Evolutionary conservation across 2,797 vertebrate species (phyloP), one percentile per base, ranked within the genome.

Genomic region (Melanotaenia boesemani): DNA sequence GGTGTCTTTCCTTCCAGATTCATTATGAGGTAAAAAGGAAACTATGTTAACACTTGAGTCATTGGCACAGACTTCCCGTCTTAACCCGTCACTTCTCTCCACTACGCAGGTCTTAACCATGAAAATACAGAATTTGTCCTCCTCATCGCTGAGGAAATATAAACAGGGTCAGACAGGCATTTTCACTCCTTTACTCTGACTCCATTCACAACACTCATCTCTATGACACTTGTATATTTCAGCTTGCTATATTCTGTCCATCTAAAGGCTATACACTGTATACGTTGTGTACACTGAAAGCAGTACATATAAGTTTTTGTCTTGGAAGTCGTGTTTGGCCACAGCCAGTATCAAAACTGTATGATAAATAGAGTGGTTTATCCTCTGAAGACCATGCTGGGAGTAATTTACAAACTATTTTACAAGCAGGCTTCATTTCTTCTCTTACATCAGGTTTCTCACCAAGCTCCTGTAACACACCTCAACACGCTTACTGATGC

Each of bases 1-100:
- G 93, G 87, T 87, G 92, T 92, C 93, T 88, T 71, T 86, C 83
- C 78, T 86, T 83, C 82, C 86, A 83, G 71, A 85, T 74, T 84
- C 82, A 68, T 81, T 63, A 93, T 95, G 95, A 96, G 94, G 96
- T 95, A 91, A 91, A 91, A 75, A 93, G 75, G 80, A 86, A 88
- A 86, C 81, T 89, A 93, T 74, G 74, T 89, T 91, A 95, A 96
- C 94, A 93, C 94, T 93, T 95, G 91, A 94, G 95, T 95, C 93
- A 95, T 93, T 96, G 95, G 96, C 95, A 95, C 93, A 65, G 83
- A 92, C 94, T 88, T 67, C 63, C 85, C 92, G 72, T 70, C 54
- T 60, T 52, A 50, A 62, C 54, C 60, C 22, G 30, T 66, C 16
- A 63, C n/a, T n/a, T 39, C 62, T 3, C 46, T 44, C 58, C 72